Conservation (phyloP, 2,113 vertebrate species). For the Ceratotherium simum region DNA sequence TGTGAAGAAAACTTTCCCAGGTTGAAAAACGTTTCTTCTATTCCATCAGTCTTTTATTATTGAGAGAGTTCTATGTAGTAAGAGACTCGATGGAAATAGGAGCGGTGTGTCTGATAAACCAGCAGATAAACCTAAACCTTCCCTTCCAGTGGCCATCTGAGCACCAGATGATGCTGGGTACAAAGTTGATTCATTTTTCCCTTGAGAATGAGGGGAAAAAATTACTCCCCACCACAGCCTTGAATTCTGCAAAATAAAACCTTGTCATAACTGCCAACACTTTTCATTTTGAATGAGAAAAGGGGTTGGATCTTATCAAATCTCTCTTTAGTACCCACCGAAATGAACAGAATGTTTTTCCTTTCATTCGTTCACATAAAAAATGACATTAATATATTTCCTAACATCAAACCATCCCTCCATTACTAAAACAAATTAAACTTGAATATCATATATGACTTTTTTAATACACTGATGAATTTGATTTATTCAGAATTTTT, state of each 20-base stretch:
- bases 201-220: not conserved
- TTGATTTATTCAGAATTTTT: not conserved
- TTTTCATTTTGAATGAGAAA: slow-evolving; percentile 1
- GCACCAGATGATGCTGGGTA: no score
- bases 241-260: not conserved
- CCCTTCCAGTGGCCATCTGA: not conserved
- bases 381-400: not conserved
- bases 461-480: not conserved
- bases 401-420: slow-evolving; percentile 59
- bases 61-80: not conserved
- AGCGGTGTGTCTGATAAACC: not conserved
- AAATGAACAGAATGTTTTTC: not conserved
- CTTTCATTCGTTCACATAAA: slow-evolving; percentile 25
- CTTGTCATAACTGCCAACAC: not conserved
- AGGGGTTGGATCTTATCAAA: not conserved
- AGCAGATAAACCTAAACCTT: not conserved
- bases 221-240: not conserved
- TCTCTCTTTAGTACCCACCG: not conserved
- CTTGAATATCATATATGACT: not conserved
- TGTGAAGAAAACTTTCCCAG: not conserved
- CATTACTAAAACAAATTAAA: slow-evolving; percentile 62
- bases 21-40: not conserved
- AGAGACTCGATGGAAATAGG: not conserved
- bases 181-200: not conserved
- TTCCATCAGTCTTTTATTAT: not conserved